phyloP scores from a whole-genome alignment of 2,797 vertebrate genomes.

The Melanotaenia trifasciata region DNA sequence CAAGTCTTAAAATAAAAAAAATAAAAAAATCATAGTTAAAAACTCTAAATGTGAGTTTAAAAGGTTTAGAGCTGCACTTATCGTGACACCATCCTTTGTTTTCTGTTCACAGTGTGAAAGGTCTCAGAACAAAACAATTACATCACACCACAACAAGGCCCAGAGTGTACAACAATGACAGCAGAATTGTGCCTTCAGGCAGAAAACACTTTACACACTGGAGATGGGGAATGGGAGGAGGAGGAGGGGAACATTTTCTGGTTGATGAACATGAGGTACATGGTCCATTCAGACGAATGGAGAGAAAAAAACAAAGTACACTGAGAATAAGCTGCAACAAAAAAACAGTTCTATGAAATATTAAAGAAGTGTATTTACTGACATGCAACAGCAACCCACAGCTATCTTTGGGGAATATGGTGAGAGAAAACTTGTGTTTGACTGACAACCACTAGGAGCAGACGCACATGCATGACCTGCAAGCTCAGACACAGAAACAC shows the following conservation, averaged over 20 bases:
- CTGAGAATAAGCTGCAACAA: conserved; percentile 46
- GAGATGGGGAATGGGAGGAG: conserved; percentile 61
- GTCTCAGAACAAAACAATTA: conserved; percentile 77
- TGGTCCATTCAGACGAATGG: conserved; percentile 80
- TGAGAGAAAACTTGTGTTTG: conserved; percentile 58
- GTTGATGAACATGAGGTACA: conserved; percentile 82
- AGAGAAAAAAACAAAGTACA: conserved; percentile 73
- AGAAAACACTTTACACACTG: conserved; percentile 78
- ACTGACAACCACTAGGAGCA: conserved; percentile 69
- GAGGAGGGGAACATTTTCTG: conserved; percentile 70
- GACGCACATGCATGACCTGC: conserved; percentile 48
- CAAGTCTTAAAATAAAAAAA: conserved; percentile 55
- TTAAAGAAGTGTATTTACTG: conserved; percentile 84
- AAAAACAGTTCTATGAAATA: conserved; percentile 81
- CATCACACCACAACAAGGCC: conserved; percentile 74
- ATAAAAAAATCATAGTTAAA: conserved; percentile 58
- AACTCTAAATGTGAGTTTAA: conserved; percentile 54
- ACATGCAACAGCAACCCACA: conserved; percentile 71
- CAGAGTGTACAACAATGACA: conserved; percentile 79
- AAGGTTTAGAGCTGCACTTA: conserved; percentile 46
- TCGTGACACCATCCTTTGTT: conserved; percentile 58
- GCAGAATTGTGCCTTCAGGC: conserved; percentile 79
- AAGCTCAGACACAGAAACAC: conserved; percentile 64
- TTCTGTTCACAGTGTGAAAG: conserved; percentile 48
- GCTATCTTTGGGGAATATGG: conserved; percentile 64